Evolutionary conservation across 2,888 invertebrate species (phyloP).

Genomic region (Dicycla oo): DNA sequence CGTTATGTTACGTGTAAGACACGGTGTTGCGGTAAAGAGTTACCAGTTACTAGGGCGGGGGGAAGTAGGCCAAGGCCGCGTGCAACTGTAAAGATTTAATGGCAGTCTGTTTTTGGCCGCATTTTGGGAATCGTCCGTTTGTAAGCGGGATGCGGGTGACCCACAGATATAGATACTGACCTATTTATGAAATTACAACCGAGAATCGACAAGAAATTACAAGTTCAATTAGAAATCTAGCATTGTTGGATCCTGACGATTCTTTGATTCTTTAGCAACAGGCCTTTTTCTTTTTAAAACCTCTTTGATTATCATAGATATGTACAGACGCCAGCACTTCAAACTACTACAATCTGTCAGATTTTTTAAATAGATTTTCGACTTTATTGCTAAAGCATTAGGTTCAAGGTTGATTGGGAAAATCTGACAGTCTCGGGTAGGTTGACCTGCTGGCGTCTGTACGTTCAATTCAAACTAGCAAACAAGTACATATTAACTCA

Average conservation of each 20-base stretch:
- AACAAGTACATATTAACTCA: too few relatives aligned
- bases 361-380: too few relatives aligned
- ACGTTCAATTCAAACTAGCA: background rate
- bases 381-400: too few relatives aligned
- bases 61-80: conserved; percentile 76
- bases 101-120: conserved; percentile 69
- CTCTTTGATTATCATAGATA: background rate
- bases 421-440: too few relatives aligned
- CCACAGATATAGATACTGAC: too few relatives aligned
- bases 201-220: background rate
- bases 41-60: conserved; percentile 48
- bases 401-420: too few relatives aligned
- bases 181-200: conserved; percentile 13
- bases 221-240: background rate
- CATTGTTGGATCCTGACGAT: background rate
- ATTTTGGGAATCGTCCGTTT: conserved; percentile 38
- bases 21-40: conserved; percentile 63
- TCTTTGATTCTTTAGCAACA: background rate
- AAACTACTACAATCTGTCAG: too few relatives aligned
- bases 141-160: conserved; percentile 38
- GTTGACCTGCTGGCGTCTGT: too few relatives aligned
- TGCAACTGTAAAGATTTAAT: conserved; percentile 77
- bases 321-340: too few relatives aligned
- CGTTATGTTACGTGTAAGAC: conserved; percentile 51
- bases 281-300: background rate